Percentiles rank a stretch among this genome's conserved stretches.
Conservation (phyloP, 2,888 invertebrate species). For the Microctonus hyperodae region DNA sequence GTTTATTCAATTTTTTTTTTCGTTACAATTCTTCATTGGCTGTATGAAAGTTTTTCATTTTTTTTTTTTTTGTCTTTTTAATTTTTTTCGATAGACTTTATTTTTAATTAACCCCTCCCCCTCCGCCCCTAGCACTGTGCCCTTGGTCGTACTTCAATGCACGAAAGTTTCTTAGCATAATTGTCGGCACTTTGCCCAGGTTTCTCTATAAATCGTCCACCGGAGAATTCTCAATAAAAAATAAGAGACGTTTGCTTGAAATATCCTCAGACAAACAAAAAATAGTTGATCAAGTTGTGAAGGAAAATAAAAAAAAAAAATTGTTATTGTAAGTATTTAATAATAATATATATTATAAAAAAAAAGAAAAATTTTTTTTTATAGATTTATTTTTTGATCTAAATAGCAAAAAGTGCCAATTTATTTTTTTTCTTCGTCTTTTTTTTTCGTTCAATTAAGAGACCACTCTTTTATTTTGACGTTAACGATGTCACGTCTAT, state of each 20-base stretch:
- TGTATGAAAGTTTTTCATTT: not conserved
- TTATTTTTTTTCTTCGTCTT: not conserved
- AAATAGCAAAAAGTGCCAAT: no score
- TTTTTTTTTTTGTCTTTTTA: not conserved
- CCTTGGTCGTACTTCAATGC: not conserved
- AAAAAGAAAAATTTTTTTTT: no score
- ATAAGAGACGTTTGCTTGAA: not conserved
- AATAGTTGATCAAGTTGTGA: not conserved
- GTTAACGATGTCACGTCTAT: not conserved
- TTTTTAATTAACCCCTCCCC: not conserved
- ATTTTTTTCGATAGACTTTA: not conserved
- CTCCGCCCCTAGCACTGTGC: not conserved
- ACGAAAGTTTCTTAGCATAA: not conserved
- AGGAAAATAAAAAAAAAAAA: not conserved
- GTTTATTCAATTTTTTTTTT: not conserved
- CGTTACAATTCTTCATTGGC: not conserved
- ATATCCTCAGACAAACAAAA: not conserved
- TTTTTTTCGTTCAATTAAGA: slow-evolving; percentile 1
- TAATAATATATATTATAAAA: no score
- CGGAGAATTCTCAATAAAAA: not conserved
- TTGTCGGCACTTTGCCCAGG: not conserved
- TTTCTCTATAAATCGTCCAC: not conserved
- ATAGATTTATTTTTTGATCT: no score
- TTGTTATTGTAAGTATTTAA: no score
- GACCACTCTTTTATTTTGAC: not conserved